These are phyloP conservation scores for Pteropus rufus DNA, from an alignment of 2,797 vertebrate genomes.

Conservation along the genomic window DNA sequence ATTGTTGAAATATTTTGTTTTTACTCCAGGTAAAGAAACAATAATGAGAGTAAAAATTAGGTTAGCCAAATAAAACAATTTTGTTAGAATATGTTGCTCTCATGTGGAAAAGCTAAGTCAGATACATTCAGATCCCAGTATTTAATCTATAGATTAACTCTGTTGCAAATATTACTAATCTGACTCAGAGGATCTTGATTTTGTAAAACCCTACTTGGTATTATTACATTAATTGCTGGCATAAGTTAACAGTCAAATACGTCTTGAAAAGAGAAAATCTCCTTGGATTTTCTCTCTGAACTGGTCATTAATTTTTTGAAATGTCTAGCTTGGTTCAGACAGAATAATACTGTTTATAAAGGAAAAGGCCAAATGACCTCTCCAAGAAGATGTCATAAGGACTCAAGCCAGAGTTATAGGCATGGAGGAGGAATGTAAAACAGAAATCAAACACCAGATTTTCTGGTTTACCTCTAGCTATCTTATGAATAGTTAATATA, in stretches of 20 bases:
- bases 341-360: neutral
- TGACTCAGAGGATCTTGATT: neutral
- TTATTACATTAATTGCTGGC: neutral
- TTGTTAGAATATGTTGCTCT: neutral
- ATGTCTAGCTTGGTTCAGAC: neutral
- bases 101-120: neutral
- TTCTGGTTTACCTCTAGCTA: conserved; percentile 14
- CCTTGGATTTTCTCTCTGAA: neutral
- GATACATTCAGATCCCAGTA: neutral
- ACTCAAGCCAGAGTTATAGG: neutral
- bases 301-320: neutral
- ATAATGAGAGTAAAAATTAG: neutral
- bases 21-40: neutral
- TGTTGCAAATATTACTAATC: neutral
- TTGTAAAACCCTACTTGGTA: neutral
- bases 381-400: neutral
- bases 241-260: neutral
- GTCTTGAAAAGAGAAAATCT: neutral
- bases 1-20: neutral
- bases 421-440: neutral
- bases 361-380: neutral
- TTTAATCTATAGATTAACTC: neutral
- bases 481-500: conserved; percentile 24
- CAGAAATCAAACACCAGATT: neutral
- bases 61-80: neutral